Evolutionary conservation across 2,113 vertebrate species (phyloP).

Genomic region (Isichthys henryi): DNA sequence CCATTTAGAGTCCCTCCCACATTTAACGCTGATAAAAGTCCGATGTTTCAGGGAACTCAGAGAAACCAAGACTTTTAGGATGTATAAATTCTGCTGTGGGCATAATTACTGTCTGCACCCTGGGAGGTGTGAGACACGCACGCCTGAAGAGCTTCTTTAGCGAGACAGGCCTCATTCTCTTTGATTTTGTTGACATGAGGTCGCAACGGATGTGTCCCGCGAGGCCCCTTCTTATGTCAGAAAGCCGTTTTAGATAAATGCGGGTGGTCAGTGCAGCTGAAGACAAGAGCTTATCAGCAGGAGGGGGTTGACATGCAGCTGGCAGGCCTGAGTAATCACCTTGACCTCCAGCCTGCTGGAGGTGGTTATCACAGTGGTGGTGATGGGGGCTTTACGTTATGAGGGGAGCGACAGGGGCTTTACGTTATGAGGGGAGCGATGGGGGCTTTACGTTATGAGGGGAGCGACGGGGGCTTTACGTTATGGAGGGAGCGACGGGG

Average conservation of each 20-base stretch:
- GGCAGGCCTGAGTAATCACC: slow-evolving; percentile 32
- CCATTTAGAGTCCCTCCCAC: neutral
- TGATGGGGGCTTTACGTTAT: neutral
- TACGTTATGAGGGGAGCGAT: neutral
- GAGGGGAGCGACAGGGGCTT: neutral
- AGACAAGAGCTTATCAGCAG: slow-evolving; percentile 33
- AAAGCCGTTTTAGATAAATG: slow-evolving; percentile 13
- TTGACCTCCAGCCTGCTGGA: slow-evolving; percentile 37
- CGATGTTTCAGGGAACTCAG: neutral
- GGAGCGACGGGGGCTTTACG: neutral
- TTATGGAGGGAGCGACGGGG: neutral
- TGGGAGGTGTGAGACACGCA: neutral
- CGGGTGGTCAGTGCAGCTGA: slow-evolving; percentile 21
- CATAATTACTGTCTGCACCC: neutral
- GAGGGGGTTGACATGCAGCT: slow-evolving; percentile 24
- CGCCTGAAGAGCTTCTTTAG: neutral
- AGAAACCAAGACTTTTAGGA: neutral
- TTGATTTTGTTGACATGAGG: neutral
- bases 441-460: too few relatives aligned
- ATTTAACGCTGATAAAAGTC: neutral
- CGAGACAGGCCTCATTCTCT: neutral
- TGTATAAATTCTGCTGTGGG: neutral
- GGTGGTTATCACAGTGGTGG: slow-evolving; percentile 29
- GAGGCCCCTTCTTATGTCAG: neutral
- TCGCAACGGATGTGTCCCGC: neutral